Evolutionary conservation across 2,113 vertebrate species (phyloP), one percentile per base, ranked within the genome.

Genomic region (Azemiops feae): DNA sequence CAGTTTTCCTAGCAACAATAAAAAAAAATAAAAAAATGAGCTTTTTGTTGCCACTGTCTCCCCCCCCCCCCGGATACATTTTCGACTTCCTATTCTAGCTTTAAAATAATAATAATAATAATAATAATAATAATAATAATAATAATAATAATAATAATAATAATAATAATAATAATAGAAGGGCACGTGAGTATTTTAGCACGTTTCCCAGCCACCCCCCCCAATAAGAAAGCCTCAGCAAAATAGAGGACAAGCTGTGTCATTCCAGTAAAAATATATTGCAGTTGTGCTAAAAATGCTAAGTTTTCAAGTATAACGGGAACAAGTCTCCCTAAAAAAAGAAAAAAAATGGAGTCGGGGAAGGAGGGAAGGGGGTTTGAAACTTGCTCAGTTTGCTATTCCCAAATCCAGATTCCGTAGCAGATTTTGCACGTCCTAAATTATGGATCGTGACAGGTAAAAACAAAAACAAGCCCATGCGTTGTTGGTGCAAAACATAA

Each of bases 401-500:
- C 54, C 39, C 50, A 50, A 58, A 60, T 22, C 27, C 11, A 85
- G 39, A 58, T 57, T 85, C 43, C 45, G 0, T 12, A 23, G 9
- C 20, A 43, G n/a, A 69, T 43, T 23, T 23, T 54, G 4, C n/a
- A 50, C 5, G 88, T 52, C 27, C 43, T 34, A 18, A 89, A 81
- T 90, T 90, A 55, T 95, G 50, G 64, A 74, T 74, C 2, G 18
- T 10, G 55, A n/a, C 7, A 89, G n/a, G n/a, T 87, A 50, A 50
- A 50, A 50, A 50, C 47, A 50, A 23, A 25, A 85, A 20, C 53
- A 54, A 86, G 87, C 55, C 5, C 93, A 93, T 57, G 12, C 52
- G 89, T 89, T 87, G 94, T 90, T 74, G 90, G 95, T 45, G 22
- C 91, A 93, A 93, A 93, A 96, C 94, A 95, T n/a, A 53, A 9